A percentile compares a stretch with the other conserved stretches of the same genome.
Evolutionary conservation across 2,113 vertebrate genomes (phyloP).

Genomic region (Leptobrachium ailaonicum): DNA sequence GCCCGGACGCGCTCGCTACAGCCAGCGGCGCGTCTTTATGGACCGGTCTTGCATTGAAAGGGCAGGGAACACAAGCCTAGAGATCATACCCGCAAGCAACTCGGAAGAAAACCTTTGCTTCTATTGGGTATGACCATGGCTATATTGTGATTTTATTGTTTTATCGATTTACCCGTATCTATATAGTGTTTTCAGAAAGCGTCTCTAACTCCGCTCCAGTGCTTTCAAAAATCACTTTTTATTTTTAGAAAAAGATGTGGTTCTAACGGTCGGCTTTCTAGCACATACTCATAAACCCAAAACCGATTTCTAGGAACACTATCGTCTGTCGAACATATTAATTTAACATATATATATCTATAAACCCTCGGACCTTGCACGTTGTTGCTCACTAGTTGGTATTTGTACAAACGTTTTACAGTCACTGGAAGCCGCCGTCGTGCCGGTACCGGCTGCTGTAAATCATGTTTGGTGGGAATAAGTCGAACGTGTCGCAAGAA

Average conservation of each 20-base stretch:
- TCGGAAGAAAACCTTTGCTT: constrained; percentile 59
- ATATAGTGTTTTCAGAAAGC: constrained; percentile 83
- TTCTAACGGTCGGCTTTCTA: constrained; percentile 67
- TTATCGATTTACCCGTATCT: constrained; percentile 78
- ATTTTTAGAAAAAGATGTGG: constrained; percentile 51
- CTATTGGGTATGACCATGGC: constrained; percentile 77
- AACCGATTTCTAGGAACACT: constrained; percentile 75
- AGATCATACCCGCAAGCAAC: constrained; percentile 72
- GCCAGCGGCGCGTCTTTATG: background rate
- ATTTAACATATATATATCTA: constrained; percentile 53
- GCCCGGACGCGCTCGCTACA: background rate
- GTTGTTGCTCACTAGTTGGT: constrained; percentile 75
- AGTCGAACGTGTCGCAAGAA: constrained; percentile 54
- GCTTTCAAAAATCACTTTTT: constrained; percentile 57
- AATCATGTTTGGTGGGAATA: constrained; percentile 77
- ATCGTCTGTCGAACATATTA: constrained; percentile 67
- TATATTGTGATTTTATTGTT: constrained; percentile 88
- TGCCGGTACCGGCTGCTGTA: constrained; percentile 81
- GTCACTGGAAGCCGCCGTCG: constrained; percentile 78
- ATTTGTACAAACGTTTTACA: constrained; percentile 71
- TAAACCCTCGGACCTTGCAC: constrained; percentile 65
- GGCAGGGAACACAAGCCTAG: constrained; percentile 61
- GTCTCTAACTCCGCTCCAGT: constrained; percentile 77
- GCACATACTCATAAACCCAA: constrained; percentile 77
- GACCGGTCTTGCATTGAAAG: constrained; percentile 21